Base-by-base conservation (phyloP, 2,113 vertebrate genomes). In the Microtus montanus region DNA sequence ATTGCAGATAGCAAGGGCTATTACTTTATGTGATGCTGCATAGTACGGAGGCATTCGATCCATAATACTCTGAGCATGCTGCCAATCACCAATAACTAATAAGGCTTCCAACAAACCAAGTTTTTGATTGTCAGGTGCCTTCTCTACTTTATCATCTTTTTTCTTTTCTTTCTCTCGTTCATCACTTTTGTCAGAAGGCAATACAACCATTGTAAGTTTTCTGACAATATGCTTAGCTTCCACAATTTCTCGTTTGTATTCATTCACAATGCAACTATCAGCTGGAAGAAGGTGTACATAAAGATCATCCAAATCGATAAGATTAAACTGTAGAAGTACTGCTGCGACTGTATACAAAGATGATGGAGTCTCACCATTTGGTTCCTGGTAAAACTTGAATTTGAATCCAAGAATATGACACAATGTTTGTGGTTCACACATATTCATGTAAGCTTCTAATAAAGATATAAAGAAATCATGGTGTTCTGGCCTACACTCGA, bases 351-450 rank as follows among this genome's bases (percentile, higher is more conserved):
- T 99, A 98, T 99, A 99, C 93, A 99, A 98, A 93, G 99, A 99
- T 66, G 98, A 99, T 28, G 99, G 99, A 0, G 99, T 99, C 98
- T 99, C 99, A 96, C 99, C 99, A 96, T 99, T 99, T 47, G 99
- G 99, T 97, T 99, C 99, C 99, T 99, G 93, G 96, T 74, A 98
- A 94, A 58, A 79, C 35, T 99, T 99, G 98, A 99, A 99, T 97
- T 99, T 99, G 98, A 99, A 99, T 74, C 99, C 99, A 95, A 99
- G 98, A 97, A 99, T 99, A 98, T 99, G 99, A 98, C 99, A 99
- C 58, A 99, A 98, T 92, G 99, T 99, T 98, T 99, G 99, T 87
- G 99, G 99, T 97, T 99, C 99, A 98, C 99, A 99, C 98, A 99
- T 99, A 96, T 98, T 98, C 99, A 99, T 99, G 94, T 99, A 99